Evolutionary conservation across 2,888 invertebrate species (phyloP), one percentile per base, ranked within the genome.

Genomic region (Stenichneumon culpator): DNA sequence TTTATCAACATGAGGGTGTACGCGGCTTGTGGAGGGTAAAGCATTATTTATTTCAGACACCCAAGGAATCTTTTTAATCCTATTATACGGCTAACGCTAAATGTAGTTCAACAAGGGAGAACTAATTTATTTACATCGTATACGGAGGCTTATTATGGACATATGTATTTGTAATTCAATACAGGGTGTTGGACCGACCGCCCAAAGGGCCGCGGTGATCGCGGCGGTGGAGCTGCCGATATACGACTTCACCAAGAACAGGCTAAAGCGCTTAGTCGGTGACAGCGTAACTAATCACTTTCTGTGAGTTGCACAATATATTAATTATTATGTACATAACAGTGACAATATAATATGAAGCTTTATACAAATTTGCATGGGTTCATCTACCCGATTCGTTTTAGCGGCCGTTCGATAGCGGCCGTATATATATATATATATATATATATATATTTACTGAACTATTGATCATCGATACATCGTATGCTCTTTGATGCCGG

Each of bases 221-320:
- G 98, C 98, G 57, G 98, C 98, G 16, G 98, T 99, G 67, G 99
- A 99, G 95, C 95, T 99, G 92, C 99, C 99, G 54, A 97, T 97
- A 65, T 99, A 99, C 94, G 99, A 99, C 95, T 97, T 97, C 89
- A 97, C 97, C 94, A 99, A 99, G 95, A 95, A 96, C 89, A 95
- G 96, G 87, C 95, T 98, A 84, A 95, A 96, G 93, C 95, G 94
- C 22, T 89, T 96, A 67, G 95, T 98, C 88, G 98, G 97, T 6
- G 98, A 99, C 95, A 96, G 96, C 90, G 95, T 97, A 81, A 94
- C 96, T 75, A 98, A 98, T 95, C 99, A 99, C 95, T 97, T 99
- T 94, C 95, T 97, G 97, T 97, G 95, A 96, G 96, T 95, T 84
- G 72, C 16, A 65, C 52, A 70, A 32, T 16, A 69, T 65, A 25